phyloP scores from a whole-genome alignment of 2,888 invertebrate species.

The Dendrolimus houi region DNA sequence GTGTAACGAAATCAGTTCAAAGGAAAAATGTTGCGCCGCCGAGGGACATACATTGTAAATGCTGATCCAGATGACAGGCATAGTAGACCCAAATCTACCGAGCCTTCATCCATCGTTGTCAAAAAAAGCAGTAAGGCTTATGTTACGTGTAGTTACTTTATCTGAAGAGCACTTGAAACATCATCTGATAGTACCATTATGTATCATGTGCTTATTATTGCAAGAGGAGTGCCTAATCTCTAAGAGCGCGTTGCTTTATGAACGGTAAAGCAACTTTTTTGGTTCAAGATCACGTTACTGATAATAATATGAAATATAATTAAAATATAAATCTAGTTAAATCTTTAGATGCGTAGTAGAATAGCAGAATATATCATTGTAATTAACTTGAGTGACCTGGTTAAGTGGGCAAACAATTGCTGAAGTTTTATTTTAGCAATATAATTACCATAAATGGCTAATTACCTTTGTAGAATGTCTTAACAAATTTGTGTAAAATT shows the following conservation, averaged over 20 bases:
- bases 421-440: too few relatives aligned
- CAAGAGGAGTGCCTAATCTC: not conserved
- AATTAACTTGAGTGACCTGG: too few relatives aligned
- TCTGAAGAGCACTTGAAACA: not conserved
- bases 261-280: not conserved
- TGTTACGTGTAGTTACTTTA: not conserved
- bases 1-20: slow-evolving; percentile 10
- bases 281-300: slow-evolving; percentile 7
- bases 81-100: slow-evolving; percentile 32
- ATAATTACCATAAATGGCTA: too few relatives aligned
- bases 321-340: not conserved
- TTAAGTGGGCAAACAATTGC: too few relatives aligned
- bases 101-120: slow-evolving; percentile 27
- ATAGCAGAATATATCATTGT: too few relatives aligned
- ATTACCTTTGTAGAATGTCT: too few relatives aligned
- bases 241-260: not conserved
- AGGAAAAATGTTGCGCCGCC: slow-evolving; percentile 55
- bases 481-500: too few relatives aligned
- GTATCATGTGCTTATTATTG: not conserved
- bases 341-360: not conserved
- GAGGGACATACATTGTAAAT: slow-evolving; percentile 66
- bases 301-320: slow-evolving; percentile 2
- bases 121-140: slow-evolving; percentile 42
- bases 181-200: not conserved
- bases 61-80: slow-evolving; percentile 41